phyloP scores from a whole-genome alignment of 2,888 invertebrate genomes.

The Tubulanus polymorphus region DNA sequence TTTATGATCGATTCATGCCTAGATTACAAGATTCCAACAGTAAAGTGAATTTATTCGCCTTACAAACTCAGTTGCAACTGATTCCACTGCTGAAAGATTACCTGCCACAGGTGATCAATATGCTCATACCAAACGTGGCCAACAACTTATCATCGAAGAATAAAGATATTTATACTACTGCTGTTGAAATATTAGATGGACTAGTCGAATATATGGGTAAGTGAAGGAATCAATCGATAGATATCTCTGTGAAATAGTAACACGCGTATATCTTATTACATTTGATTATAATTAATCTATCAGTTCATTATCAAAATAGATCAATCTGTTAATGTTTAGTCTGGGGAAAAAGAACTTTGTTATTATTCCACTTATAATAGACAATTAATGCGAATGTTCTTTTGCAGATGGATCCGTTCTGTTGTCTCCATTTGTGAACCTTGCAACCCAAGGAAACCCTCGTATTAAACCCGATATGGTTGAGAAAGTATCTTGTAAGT shows the following conservation, averaged over 20 bases:
- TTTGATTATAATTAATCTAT: no score
- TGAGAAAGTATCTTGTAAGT: constrained; percentile 47
- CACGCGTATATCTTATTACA: no score
- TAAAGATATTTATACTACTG: constrained; percentile 43
- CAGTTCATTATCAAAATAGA: no score
- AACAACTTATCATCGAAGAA: constrained; percentile 51
- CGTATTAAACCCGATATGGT: constrained; percentile 50
- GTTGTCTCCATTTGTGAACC: constrained; percentile 45
- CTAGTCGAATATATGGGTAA: constrained; percentile 44
- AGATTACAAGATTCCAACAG: constrained; percentile 51
- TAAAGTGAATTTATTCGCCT: constrained; percentile 50
- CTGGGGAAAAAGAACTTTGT: no score
- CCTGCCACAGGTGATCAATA: constrained; percentile 33
- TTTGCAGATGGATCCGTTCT: constrained; percentile 40
- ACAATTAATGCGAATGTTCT: no score
- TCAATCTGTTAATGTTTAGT: no score
- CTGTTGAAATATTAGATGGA: constrained; percentile 37
- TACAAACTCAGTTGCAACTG: constrained; percentile 40
- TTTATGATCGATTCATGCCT: constrained; percentile 52
- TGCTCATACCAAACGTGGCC: constrained; percentile 41
- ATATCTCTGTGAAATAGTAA: no score
- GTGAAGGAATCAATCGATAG: no score
- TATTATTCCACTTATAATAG: no score
- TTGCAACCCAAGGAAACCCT: constrained; percentile 41
- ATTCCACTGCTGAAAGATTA: constrained; percentile 36